Evolutionary conservation across 2,888 invertebrate genomes (phyloP).

Genomic region (Conops quadrifasciatus): DNA sequence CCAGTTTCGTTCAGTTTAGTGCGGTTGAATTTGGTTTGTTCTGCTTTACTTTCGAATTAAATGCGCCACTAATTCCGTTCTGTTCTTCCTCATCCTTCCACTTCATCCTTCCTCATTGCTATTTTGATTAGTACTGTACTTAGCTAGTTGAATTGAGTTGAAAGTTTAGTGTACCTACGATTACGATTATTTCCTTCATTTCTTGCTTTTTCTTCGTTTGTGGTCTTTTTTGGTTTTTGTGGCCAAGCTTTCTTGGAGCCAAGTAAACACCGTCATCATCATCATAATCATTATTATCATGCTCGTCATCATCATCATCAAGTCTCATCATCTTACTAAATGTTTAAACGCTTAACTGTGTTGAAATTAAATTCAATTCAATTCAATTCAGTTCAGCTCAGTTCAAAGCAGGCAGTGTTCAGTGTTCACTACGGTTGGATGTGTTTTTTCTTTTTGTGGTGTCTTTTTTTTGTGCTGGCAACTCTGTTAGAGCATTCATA

Average conservation of each 20-base stretch:
- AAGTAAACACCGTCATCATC: neutral
- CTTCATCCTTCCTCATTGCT: too few species aligned
- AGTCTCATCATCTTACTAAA: neutral
- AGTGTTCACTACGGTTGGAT: neutral
- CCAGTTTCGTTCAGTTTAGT: too few species aligned
- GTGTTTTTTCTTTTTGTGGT: neutral
- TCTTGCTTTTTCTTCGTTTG: neutral
- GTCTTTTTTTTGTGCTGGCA: neutral
- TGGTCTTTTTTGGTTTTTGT: neutral
- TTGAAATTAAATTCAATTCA: conserved; percentile 27
- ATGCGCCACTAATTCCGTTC: too few species aligned
- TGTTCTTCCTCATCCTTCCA: too few species aligned
- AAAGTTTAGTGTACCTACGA: conserved; percentile 4
- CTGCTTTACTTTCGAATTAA: too few species aligned
- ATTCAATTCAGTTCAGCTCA: conserved; percentile 19
- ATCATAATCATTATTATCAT: too few species aligned
- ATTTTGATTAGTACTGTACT: too few species aligned
- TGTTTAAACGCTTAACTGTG: conserved; percentile 25
- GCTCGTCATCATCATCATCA: neutral
- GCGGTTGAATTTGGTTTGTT: too few species aligned
- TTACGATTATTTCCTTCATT: neutral
- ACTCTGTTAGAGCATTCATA: neutral
- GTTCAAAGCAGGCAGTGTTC: neutral
- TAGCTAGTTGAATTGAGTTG: conserved; percentile 2
- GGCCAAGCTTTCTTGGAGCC: conserved; percentile 10